Base-by-base conservation (phyloP, 2,888 invertebrate genomes). In the Thera obeliscata region DNA sequence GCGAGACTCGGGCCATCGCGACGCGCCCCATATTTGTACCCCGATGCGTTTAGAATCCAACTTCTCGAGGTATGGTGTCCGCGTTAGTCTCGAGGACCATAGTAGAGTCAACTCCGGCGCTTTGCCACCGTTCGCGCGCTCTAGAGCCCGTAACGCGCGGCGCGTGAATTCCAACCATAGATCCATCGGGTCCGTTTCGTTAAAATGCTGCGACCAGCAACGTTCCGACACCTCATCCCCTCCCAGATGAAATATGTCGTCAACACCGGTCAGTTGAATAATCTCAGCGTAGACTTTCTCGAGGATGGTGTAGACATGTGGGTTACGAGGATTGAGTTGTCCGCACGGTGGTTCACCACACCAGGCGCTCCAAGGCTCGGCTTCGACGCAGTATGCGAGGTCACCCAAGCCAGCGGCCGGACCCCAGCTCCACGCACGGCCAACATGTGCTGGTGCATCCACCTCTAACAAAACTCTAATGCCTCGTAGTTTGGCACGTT, bases 401-500 rank as follows among this genome's bases (percentile, higher is more conserved):
- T 96, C 96, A 0, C 97, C 98, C 61, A 97, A 90, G 0, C 97
- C 96, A 64, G 95, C 95, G 64, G 95, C 93, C 0, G 96, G 95
- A 22, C 97, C 97, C 97, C 97, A 97, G 72, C 95, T 95, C 97
- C 97, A 98, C 0, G 97, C 97, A 75, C 97, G 96, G 2, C 97
- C 97, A 2, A 97, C 97, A 87, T 98, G 98, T 3, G 97, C 98
- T 0, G 98, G 98, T 9, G 97, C 96, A 88, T 98, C 98, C 65
- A 98, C 96, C 90, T 99, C 99, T 0, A 98, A 95, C 62, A 99
- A 88, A 9, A 98, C 96, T 72, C 98, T 95, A 61, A 99, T 95
- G 0, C 98, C 99, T 67, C 98, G 94, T n/a, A 96, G 84, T 73
- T 95, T 93, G 0, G 97, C 98, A 82, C 96, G 97, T 49, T 96